Conservation (phyloP, 2,113 vertebrate species). For the Nibea coibor region DNA sequence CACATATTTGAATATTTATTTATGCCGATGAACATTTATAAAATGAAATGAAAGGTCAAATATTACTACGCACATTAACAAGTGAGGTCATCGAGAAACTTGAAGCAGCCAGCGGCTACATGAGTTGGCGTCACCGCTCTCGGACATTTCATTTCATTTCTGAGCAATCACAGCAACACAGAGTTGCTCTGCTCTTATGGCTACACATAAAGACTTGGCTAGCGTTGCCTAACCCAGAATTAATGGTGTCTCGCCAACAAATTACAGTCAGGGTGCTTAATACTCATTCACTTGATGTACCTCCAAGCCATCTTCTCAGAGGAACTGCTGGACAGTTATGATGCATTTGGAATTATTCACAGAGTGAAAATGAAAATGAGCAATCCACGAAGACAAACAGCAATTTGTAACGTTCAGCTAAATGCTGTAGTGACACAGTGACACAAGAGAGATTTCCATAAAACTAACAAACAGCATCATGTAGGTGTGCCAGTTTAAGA, state of each 20-base stretch:
- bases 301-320: conserved; percentile 19
- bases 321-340: conserved; percentile 7
- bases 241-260: conserved; percentile 22
- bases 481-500: background rate
- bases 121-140: background rate
- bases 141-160: conserved; percentile 14
- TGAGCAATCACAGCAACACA: background rate
- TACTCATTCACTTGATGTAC: conserved; percentile 24
- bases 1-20: background rate
- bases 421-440: background rate
- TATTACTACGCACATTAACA: background rate
- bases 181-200: background rate
- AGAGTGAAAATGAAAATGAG: conserved; percentile 25
- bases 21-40: background rate
- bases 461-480: background rate
- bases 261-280: conserved; percentile 20
- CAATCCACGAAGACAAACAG: background rate
- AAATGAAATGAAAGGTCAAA: conserved; percentile 1
- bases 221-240: conserved; percentile 15
- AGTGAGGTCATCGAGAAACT: conserved; percentile 21
- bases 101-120: conserved; percentile 18
- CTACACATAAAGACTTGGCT: conserved; percentile 5
- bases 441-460: too few species aligned
- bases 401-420: background rate
- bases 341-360: conserved; percentile 28